These are phyloP conservation scores for Chrysolina americana DNA, from an alignment of 2,888 invertebrate species.

Conservation along the genomic window DNA sequence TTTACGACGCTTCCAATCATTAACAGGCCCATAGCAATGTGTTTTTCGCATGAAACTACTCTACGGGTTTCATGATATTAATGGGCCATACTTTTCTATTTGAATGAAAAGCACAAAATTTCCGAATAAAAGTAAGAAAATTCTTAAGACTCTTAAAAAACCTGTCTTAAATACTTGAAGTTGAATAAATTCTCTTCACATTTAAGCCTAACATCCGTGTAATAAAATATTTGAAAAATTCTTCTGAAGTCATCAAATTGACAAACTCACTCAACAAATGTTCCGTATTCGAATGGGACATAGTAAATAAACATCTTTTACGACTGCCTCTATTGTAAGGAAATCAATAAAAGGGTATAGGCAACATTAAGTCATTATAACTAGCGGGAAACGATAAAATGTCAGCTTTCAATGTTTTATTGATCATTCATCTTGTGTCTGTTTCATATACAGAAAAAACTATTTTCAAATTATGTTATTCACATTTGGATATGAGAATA, in stretches of 20 bases:
- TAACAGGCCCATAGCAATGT: too few relatives aligned
- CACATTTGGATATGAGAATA: slow-evolving; percentile 29
- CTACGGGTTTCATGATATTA: too few relatives aligned
- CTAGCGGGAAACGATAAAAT: slow-evolving; percentile 49
- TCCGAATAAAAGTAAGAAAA: too few relatives aligned
- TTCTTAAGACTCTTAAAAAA: too few relatives aligned
- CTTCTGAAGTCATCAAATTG: slow-evolving; percentile 36
- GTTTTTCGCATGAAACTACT: too few relatives aligned
- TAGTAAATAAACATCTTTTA: slow-evolving; percentile 52
- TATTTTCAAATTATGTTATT: slow-evolving; percentile 28
- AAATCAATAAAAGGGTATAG: slow-evolving; percentile 54
- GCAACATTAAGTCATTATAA: slow-evolving; percentile 53
- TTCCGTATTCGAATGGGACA: slow-evolving; percentile 50
- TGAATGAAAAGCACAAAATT: too few relatives aligned
- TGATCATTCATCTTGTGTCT: slow-evolving; percentile 35
- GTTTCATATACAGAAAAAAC: slow-evolving; percentile 30
- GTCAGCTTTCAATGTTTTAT: slow-evolving; percentile 45
- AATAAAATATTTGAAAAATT: slow-evolving; percentile 37
- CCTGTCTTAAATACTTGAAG: too few relatives aligned
- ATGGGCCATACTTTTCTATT: too few relatives aligned
- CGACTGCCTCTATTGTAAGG: slow-evolving; percentile 45
- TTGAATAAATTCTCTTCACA: too few relatives aligned
- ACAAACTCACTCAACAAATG: slow-evolving; percentile 51
- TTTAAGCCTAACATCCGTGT: too few relatives aligned
- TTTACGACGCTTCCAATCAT: too few relatives aligned